A percentile compares a stretch with the other conserved stretches of the same genome.
Evolutionary conservation across 2,888 invertebrate species (phyloP).

Genomic region (Synergus laeviventris): DNA sequence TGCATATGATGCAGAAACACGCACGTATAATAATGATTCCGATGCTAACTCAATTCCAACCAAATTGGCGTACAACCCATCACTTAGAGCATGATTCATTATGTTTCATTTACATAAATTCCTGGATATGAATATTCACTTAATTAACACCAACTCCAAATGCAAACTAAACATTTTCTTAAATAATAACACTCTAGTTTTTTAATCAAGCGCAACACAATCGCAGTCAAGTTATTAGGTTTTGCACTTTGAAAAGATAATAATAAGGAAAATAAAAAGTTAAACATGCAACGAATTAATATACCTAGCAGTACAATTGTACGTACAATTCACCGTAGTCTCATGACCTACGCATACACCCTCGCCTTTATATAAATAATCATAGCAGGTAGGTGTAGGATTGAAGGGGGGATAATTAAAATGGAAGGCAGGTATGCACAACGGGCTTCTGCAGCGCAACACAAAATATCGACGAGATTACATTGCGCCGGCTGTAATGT

Average conservation of each 20-base stretch:
- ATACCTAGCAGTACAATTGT: background rate
- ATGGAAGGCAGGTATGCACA: slow-evolving; percentile 64
- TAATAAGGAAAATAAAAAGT: slow-evolving; percentile 9
- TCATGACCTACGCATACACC: slow-evolving; percentile 43
- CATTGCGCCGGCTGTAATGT: slow-evolving; percentile 71
- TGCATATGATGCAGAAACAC: no score
- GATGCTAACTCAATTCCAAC: no score
- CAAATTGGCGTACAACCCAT: no score
- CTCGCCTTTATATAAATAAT: slow-evolving; percentile 41
- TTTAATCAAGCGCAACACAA: background rate
- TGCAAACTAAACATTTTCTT: background rate
- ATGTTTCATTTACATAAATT: no score
- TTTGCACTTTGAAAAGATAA: background rate
- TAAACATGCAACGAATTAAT: background rate
- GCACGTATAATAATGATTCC: no score
- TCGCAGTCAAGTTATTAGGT: background rate
- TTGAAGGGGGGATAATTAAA: slow-evolving; percentile 67
- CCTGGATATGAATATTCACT: background rate
- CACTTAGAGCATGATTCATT: no score
- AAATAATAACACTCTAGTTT: background rate
- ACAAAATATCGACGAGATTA: slow-evolving; percentile 75
- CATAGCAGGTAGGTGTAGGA: background rate
- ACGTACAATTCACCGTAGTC: background rate
- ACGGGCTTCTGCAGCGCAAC: slow-evolving; percentile 56
- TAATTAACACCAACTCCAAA: background rate